Percentiles rank a stretch among this genome's conserved stretches.
Evolutionary conservation across 2,113 vertebrate species (phyloP).

Genomic region (Cnemophilus loriae): DNA sequence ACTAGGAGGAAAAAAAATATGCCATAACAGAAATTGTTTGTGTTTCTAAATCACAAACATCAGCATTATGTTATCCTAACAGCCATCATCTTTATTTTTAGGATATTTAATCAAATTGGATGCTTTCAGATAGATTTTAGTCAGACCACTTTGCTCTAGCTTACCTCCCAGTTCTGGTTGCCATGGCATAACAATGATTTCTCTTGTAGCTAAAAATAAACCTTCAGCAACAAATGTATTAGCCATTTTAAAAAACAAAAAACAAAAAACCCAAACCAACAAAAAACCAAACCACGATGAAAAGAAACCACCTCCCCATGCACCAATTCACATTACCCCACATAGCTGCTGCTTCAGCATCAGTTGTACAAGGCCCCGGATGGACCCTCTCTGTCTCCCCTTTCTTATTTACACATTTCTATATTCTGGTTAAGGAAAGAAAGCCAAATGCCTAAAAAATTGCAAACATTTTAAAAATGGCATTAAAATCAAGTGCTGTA

Average conservation of each 20-base stretch:
- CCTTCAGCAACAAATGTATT: conserved; percentile 38
- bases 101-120: conserved; percentile 58
- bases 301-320: neutral
- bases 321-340: neutral
- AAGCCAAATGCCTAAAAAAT: neutral
- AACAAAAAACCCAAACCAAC: fast-evolving
- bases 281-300: neutral
- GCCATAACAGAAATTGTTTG: neutral
- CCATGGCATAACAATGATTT: conserved; percentile 62
- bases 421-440: neutral
- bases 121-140: conserved; percentile 62
- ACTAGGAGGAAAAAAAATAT: neutral
- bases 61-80: neutral
- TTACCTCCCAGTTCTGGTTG: conserved; percentile 65
- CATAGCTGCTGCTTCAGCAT: neutral
- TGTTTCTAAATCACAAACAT: conserved; percentile 27
- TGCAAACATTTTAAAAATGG: neutral
- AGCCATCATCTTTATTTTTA: conserved; percentile 62
- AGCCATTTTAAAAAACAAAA: neutral
- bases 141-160: conserved; percentile 54
- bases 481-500: neutral
- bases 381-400: fast-evolving
- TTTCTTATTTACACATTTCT: neutral
- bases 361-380: neutral
- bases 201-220: conserved; percentile 67